Percentiles rank a stretch among this genome's conserved stretches.
These are phyloP conservation scores for Tipula confusa DNA, from an alignment of 2,888 invertebrate species.

Conservation along the genomic window DNA sequence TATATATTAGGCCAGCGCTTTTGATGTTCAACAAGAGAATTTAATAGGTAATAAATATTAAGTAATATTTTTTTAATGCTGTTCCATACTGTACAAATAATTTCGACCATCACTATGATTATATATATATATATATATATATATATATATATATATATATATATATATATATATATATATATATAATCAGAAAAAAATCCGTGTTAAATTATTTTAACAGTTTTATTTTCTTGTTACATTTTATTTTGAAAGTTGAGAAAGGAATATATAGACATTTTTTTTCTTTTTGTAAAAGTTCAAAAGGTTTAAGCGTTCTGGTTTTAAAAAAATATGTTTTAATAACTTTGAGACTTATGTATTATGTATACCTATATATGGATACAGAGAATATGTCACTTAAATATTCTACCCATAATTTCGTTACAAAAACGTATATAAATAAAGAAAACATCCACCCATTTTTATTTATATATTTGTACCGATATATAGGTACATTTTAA, in stretches of 20 bases:
- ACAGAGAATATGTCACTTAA: background rate
- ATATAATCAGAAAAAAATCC: background rate
- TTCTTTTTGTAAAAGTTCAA: background rate
- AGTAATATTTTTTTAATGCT: no score
- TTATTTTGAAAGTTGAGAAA: constrained; percentile 16
- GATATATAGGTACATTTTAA: background rate
- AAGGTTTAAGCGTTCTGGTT: background rate
- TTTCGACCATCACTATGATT: no score
- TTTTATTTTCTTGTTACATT: constrained; percentile 15
- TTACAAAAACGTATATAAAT: background rate
- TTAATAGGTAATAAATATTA: no score
- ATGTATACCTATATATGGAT: background rate
- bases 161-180: no score
- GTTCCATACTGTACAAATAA: no score
- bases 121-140: no score
- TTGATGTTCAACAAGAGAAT: no score
- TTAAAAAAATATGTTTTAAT: background rate
- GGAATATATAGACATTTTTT: background rate
- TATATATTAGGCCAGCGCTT: no score
- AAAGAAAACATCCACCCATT: background rate
- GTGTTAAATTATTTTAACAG: constrained; percentile 12
- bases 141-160: no score
- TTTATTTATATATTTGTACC: background rate
- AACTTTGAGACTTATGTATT: background rate
- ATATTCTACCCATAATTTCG: background rate